Evolutionary conservation across 2,797 vertebrate species (phyloP).

Genomic region (Phalanger gymnotis): DNA sequence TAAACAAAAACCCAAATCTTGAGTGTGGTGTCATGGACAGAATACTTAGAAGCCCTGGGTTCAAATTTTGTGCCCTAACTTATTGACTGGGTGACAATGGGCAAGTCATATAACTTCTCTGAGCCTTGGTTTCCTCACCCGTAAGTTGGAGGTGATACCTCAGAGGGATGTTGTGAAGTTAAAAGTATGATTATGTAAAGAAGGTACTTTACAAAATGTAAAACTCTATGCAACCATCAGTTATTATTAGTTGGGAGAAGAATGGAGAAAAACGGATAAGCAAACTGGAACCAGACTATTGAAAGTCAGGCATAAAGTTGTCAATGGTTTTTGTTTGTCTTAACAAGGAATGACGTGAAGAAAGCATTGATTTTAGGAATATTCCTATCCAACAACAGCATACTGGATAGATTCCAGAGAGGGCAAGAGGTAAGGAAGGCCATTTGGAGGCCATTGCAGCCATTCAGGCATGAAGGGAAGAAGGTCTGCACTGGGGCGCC

Average conservation of each 20-base stretch:
- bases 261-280: background rate
- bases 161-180: background rate
- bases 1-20: background rate
- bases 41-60: background rate
- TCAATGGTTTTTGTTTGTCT: background rate
- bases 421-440: background rate
- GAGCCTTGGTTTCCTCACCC: background rate
- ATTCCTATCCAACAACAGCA: background rate
- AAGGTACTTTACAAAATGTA: background rate
- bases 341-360: constrained; percentile 7
- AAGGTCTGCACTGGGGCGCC: background rate
- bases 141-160: background rate
- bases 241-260: background rate
- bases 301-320: background rate
- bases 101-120: background rate
- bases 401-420: constrained; percentile 1
- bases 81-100: background rate
- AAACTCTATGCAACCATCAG: background rate
- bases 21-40: background rate
- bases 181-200: background rate
- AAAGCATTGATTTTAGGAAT: constrained; percentile 31
- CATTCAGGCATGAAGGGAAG: background rate
- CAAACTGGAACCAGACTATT: background rate
- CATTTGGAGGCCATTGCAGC: background rate
- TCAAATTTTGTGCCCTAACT: background rate